Base-by-base conservation (phyloP, 2,888 invertebrate genomes). In the Melinaea menophilus region DNA sequence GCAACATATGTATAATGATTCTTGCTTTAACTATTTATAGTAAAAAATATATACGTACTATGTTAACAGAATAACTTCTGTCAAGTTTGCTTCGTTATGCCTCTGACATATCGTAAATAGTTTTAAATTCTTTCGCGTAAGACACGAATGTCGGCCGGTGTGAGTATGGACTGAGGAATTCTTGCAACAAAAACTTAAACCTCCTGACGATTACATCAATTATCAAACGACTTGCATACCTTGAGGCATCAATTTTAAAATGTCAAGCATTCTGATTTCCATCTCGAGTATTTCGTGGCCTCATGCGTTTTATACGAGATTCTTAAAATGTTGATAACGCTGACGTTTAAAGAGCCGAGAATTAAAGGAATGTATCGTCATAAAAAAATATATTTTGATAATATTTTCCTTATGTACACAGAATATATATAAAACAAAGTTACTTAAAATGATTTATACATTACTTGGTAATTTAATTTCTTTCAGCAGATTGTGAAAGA, bases 221-320 rank as follows among this genome's bases (percentile, higher is more conserved):
- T 51, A 51, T 51, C 51, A 51, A 51, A 51, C 31, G 51, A 51
- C 51, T 51, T 31, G 51, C 5, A 51, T 51, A 51, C 51, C 11
- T 51, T 51, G 51, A 51, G 51, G 51, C 51, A 51, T 51, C 51
- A 51, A 51, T 51, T 51, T 51, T 51, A n/a, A 51, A 51, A 51
- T 51, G 51, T 51, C 51, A 51, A 51, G 51, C 51, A 51, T 51
- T 51, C 51, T 51, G 51, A 51, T 51, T 51, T 31, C 51, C 31
- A 51, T 51, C 51, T 51, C 22, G 31, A 51, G 51, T 51, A 51
- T 51, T 51, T 11, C 9, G 51, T 31, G 51, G 51, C 9, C 51
- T 31, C 51, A 31, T 51, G 51, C 51, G 51, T 51, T 31, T 51
- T 51, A 51, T 51, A 11, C 51, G 11, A 41, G 41, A 51, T 51